Conservation (phyloP, 2,888 invertebrate species). For the Catocala fraxini region DNA sequence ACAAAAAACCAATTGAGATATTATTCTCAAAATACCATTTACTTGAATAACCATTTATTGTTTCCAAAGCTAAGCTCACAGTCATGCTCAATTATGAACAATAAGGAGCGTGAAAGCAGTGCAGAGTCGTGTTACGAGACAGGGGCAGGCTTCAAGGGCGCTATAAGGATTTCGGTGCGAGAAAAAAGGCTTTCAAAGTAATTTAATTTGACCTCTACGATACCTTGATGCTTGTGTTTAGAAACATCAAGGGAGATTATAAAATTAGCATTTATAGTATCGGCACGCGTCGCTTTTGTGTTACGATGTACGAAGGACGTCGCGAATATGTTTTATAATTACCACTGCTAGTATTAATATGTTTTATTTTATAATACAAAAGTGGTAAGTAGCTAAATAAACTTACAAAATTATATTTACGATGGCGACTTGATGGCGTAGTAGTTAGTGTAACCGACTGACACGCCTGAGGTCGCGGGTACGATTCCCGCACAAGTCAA, state of each 20-base stretch:
- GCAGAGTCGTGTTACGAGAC: constrained; percentile 35
- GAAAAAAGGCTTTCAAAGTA: constrained; percentile 35
- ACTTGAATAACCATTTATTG: constrained; percentile 21
- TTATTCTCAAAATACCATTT: not conserved
- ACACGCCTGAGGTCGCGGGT: too few species aligned
- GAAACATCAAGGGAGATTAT: constrained; percentile 39
- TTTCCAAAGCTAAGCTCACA: constrained; percentile 20
- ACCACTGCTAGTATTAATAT: too few species aligned
- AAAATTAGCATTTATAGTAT: constrained; percentile 45
- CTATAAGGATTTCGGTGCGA: constrained; percentile 16
- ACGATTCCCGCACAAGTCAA: too few species aligned
- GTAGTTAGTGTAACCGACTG: too few species aligned
- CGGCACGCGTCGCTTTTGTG: not conserved
- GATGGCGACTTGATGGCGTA: too few species aligned
- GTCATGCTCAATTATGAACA: constrained; percentile 42
- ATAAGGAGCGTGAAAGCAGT: constrained; percentile 41
- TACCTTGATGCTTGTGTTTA: constrained; percentile 37
- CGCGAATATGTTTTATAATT: too few species aligned
- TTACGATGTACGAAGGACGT: too few species aligned
- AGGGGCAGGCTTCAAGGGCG: constrained; percentile 28
- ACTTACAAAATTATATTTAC: too few species aligned
- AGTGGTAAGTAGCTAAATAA: too few species aligned
- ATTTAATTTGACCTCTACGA: constrained; percentile 41
- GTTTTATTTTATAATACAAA: too few species aligned
- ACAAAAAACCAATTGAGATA: not conserved